Evolutionary conservation across 1,140 invertebrate species (phyloP), one percentile per base, ranked within the genome.

Genomic region (Drosophila sulfurigaster): DNA sequence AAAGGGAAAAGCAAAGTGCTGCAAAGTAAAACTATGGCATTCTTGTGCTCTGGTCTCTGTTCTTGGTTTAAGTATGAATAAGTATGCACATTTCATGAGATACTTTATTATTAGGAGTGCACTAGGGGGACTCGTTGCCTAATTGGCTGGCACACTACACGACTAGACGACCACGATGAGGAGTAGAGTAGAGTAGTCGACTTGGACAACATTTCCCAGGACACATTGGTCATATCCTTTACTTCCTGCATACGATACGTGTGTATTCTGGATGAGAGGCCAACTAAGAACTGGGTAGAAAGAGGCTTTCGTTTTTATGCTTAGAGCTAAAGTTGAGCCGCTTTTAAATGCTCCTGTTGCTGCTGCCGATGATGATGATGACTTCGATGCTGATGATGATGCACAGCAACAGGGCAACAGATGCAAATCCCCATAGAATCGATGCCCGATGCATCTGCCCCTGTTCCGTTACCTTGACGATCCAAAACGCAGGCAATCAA

Each of bases 401-500:
- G 5, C 35, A 35, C 8, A n/a, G 41, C 41, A n/a, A n/a, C 41
- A n/a, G 41, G 15, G 7, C 15, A 54, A 5, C 67, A 35, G 38
- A 49, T 52, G 59, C 49, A 63, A 71, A 71, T 71, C 68, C 43
- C 54, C 35, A 57, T 57, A 10, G 54, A 57, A 41, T 57, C 54
- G 7, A 28, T 13, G 54, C 10, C 20, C 20, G 3, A 20, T 41
- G 3, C 7, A 35, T 2, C 52, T 5, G 13, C 2, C 54, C 5
- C 28, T 1, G 38, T 20, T 13, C 52, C 62, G 83, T 87, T 87
- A 73, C 83, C 83, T 75, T 79, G 83, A 66, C 83, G 67, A 82
- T 78, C 74, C 63, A 78, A 86, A 87, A 87, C 80, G 77, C 70
- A 77, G 76, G 63, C 83, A 87, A 88, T 87, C 83, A 87, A 88